Evolutionary conservation across 2,113 vertebrate genomes (phyloP).

Genomic region (Osmerus eperlanus): DNA sequence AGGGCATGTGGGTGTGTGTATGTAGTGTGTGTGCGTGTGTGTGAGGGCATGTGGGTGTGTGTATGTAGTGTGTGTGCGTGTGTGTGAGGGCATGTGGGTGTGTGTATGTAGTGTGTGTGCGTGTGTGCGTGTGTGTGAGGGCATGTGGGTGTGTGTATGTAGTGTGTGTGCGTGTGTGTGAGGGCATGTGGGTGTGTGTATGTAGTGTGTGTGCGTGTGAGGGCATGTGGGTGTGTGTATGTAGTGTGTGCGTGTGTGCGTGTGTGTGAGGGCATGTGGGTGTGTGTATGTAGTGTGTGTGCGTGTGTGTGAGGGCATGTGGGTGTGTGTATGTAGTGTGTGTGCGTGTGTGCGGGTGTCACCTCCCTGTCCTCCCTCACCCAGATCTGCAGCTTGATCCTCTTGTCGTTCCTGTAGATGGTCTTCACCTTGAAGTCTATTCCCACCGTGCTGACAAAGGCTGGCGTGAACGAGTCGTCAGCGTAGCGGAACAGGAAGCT

Average conservation of each 20-base stretch:
- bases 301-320: background rate
- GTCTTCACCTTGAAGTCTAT: constrained; percentile 93
- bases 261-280: too few relatives aligned
- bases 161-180: background rate
- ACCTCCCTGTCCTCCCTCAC: constrained; percentile 58
- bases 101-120: too few relatives aligned
- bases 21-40: background rate
- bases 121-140: too few relatives aligned
- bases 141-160: background rate
- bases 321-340: background rate
- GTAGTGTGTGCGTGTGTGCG: too few relatives aligned
- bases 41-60: background rate
- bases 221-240: too few relatives aligned
- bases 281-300: background rate
- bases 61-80: background rate
- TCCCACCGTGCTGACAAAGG: constrained; percentile 87
- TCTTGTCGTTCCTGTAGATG: constrained; percentile 84
- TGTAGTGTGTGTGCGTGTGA: background rate
- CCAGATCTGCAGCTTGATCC: constrained; percentile 90
- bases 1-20: background rate
- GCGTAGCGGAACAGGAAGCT: constrained; percentile 69
- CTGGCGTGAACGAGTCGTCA: constrained; percentile 84
- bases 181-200: too few relatives aligned
- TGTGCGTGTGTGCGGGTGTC: background rate
- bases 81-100: too few relatives aligned